Percentiles rank a stretch among this genome's conserved stretches.
Evolutionary conservation across 1,140 invertebrate genomes (phyloP).

Genomic region (Lucilia cuprina): DNA sequence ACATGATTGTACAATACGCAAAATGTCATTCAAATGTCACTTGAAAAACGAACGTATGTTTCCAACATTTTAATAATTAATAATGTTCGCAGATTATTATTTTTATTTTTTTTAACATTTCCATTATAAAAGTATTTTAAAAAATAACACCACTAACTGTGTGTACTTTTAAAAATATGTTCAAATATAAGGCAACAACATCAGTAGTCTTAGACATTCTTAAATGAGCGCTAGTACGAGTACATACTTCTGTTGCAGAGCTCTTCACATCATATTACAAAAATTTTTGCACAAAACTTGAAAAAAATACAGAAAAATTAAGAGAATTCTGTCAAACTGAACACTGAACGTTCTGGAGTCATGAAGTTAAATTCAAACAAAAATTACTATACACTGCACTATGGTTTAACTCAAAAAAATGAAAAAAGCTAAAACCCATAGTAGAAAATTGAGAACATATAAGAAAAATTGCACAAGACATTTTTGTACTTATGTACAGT

Average conservation of each 20-base stretch:
- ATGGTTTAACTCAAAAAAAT: neutral
- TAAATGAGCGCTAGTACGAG: too few relatives aligned
- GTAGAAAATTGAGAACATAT: neutral
- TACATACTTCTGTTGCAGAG: too few relatives aligned
- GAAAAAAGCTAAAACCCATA: neutral
- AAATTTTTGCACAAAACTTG: neutral
- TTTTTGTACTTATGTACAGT: neutral
- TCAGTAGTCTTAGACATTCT: too few relatives aligned
- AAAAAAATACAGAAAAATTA: neutral
- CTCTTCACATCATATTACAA: too few relatives aligned
- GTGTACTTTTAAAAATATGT: neutral
- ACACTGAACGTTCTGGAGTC: neutral
- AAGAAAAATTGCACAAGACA: neutral
- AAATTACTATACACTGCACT: neutral
- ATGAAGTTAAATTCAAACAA: conserved; percentile 12
- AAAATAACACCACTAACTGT: neutral
- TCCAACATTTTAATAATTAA: neutral
- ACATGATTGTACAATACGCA: neutral
- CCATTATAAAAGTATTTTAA: neutral
- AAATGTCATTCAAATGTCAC: neutral
- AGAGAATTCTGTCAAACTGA: neutral
- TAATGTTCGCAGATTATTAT: neutral
- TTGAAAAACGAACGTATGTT: neutral
- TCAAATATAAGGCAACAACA: neutral
- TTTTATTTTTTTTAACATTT: neutral